Evolutionary conservation across 2,888 invertebrate genomes (phyloP).

Genomic region (Aphodius sticticus): DNA sequence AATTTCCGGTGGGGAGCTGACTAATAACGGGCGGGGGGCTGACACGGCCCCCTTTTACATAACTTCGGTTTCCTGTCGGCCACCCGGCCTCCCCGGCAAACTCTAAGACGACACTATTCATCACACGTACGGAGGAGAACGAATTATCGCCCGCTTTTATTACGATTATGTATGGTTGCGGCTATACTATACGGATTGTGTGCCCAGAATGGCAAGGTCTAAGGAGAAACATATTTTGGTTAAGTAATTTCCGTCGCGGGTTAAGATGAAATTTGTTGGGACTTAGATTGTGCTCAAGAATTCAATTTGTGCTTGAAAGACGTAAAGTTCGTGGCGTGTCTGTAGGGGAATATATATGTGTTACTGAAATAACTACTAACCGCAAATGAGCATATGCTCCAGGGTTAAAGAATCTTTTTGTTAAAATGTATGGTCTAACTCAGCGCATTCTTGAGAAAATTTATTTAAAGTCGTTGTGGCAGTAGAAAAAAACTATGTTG

Average conservation of each 20-base stretch:
- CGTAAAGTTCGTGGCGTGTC: background rate
- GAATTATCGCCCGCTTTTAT: slow-evolving; percentile 38
- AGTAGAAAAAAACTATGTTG: too few relatives aligned
- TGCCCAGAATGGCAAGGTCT: background rate
- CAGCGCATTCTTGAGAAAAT: too few relatives aligned
- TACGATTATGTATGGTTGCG: background rate
- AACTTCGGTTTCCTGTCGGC: slow-evolving; percentile 42
- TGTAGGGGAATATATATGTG: too few relatives aligned
- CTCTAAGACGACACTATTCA: slow-evolving; percentile 37
- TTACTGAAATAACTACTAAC: too few relatives aligned
- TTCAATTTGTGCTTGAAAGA: background rate
- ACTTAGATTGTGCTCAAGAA: background rate
- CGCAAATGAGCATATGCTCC: too few relatives aligned
- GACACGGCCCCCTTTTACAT: slow-evolving; percentile 44
- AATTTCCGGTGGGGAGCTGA: slow-evolving; percentile 52
- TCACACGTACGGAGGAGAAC: slow-evolving; percentile 38
- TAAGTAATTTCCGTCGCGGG: background rate
- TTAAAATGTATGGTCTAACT: too few relatives aligned
- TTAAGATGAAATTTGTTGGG: background rate
- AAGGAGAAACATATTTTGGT: background rate
- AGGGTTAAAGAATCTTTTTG: too few relatives aligned
- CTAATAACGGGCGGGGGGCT: slow-evolving; percentile 47
- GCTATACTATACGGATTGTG: background rate
- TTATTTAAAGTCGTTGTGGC: too few relatives aligned
- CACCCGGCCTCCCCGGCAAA: slow-evolving; percentile 23